These are phyloP conservation scores for Perizoma flavofasciatum DNA, from an alignment of 2,888 invertebrate species.

Conservation along the genomic window DNA sequence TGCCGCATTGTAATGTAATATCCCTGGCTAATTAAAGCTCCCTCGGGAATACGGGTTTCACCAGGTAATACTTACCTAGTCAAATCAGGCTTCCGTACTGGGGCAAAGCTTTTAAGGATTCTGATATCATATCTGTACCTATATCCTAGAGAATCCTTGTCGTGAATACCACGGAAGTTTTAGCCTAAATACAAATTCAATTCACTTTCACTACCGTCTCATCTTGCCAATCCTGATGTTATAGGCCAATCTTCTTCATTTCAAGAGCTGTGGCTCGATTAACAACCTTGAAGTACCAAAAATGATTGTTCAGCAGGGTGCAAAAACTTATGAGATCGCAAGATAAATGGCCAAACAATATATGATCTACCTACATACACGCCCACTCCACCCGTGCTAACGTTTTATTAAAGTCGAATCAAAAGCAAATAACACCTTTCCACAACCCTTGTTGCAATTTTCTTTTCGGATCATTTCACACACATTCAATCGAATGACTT, in stretches of 20 bases:
- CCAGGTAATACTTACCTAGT: slow-evolving; percentile 15
- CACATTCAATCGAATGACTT: slow-evolving; percentile 55
- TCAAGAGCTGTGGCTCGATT: too few species aligned
- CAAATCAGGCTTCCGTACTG: slow-evolving; percentile 28
- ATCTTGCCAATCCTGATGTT: too few species aligned
- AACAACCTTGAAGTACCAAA: too few species aligned
- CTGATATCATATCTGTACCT: not conserved
- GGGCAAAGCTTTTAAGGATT: slow-evolving; percentile 14
- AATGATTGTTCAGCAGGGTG: not conserved
- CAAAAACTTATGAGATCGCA: not conserved
- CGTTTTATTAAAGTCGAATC: slow-evolving; percentile 43
- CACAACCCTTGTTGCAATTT: slow-evolving; percentile 52
- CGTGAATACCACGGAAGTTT: too few species aligned
- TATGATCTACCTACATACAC: slow-evolving; percentile 18
- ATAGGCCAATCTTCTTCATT: too few species aligned
- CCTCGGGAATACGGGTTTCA: slow-evolving; percentile 47
- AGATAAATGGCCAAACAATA: slow-evolving; percentile 23
- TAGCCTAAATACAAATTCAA: too few species aligned
- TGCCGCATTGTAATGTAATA: slow-evolving; percentile 65
- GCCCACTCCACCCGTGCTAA: slow-evolving; percentile 37
- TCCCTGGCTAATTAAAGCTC: slow-evolving; percentile 63
- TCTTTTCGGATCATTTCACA: slow-evolving; percentile 53
- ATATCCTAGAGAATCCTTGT: not conserved
- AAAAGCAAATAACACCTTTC: slow-evolving; percentile 45
- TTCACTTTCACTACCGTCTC: too few species aligned